Evolutionary conservation across 2,113 vertebrate genomes (phyloP), one percentile per base, ranked within the genome.

Genomic region (Xyrauchen texanus): DNA sequence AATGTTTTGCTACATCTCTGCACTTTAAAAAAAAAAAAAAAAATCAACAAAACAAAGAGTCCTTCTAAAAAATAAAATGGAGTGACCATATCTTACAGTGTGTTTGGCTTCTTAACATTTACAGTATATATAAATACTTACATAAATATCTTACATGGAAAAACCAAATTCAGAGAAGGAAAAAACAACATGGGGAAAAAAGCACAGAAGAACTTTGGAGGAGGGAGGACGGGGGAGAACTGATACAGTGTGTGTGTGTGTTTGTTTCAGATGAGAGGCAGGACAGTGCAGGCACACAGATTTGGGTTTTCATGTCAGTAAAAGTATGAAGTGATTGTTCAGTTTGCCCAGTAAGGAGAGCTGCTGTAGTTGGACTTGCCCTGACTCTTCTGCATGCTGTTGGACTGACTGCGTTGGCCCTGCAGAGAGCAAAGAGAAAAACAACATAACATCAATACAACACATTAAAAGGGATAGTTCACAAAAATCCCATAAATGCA

Each of bases 61-160:
- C 93, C 90, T 93, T 93, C 91, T 34, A 34, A 93, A 92, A 92
- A 92, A 92, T 90, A 93, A 91, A 93, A 93, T 88, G 88, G 85
- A 90, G 90, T 87, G 86, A 93, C 91, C 91, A 93, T 90, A 91
- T 90, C 89, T 91, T 71, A 34, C 21, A 34, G 21, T 34, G 90
- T 90, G 89, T 90, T 91, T 89, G 88, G 92, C 90, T 90, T 91
- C 91, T 82, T 82, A 93, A 93, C 91, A 93, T 94, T 93, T 93
- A 94, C 91, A 93, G 91, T 92, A 92, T 94, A 92, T 93, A 92
- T 92, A 93, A 90, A 94, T 93, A 94, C 89, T 93, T 93, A 94
- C 92, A 94, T 92, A 93, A 92, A 94, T 93, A 94, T 94, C 86
- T 94, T 94, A 93, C 93, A 94, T 89, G 91, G 47, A 90, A 92